Conservation (phyloP, 2,797 vertebrate genomes). For the Babyrousa celebensis region DNA sequence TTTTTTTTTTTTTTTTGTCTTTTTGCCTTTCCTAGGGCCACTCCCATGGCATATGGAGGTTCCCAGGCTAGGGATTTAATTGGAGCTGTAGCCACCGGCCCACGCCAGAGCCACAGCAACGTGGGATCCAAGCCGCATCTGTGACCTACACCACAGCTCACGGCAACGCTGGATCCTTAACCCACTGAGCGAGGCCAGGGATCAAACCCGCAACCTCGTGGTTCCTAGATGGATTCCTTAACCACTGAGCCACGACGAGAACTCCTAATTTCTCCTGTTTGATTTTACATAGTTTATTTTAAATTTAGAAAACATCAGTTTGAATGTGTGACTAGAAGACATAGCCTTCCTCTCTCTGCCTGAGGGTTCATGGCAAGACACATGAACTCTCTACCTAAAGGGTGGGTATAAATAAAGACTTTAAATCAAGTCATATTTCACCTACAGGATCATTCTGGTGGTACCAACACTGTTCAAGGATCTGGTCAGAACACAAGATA, state of each 20-base stretch:
- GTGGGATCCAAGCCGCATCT: no score
- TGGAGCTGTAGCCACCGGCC: no score
- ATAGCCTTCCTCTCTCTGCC: not conserved
- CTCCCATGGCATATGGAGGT: no score
- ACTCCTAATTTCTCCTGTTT: not conserved
- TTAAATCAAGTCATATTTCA: not conserved
- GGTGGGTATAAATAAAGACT: not conserved
- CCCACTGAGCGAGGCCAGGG: no score
- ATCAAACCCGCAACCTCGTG: no score
- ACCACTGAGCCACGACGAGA: no score
- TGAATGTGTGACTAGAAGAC: not conserved
- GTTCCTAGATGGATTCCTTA: no score
- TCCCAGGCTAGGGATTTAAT: no score
- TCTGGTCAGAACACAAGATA: not conserved
- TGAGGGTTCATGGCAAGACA: not conserved
- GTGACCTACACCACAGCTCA: no score
- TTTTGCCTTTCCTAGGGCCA: no score
- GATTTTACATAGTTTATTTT: not conserved
- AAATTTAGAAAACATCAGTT: not conserved
- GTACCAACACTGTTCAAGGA: fast-evolving
- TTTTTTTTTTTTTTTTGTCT: not conserved
- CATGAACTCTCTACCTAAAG: not conserved
- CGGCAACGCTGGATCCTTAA: no score
- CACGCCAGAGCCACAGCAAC: no score
- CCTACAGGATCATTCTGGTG: not conserved